phyloP scores from a whole-genome alignment of 1,140 invertebrate genomes.

The Helicoverpa zea region DNA sequence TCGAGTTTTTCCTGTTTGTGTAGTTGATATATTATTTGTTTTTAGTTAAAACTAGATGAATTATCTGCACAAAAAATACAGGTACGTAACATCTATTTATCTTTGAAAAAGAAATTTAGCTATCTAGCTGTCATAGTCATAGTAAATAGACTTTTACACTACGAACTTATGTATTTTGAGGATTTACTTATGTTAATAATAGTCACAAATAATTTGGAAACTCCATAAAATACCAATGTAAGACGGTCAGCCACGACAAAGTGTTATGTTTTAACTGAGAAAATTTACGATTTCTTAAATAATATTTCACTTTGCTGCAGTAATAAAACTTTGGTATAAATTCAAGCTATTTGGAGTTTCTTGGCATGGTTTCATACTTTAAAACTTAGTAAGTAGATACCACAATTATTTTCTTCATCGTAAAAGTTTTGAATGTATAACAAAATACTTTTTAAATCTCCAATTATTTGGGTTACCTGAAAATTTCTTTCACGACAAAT shows the following conservation, averaged over 20 bases:
- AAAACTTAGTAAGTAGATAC: not conserved
- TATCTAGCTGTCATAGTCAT: too few relatives aligned
- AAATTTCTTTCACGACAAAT: not conserved
- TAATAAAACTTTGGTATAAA: conserved; percentile 6
- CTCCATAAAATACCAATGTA: too few relatives aligned
- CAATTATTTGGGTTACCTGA: not conserved
- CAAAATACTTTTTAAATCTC: not conserved
- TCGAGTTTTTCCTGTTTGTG: too few relatives aligned
- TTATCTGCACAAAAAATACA: too few relatives aligned
- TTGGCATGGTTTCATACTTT: not conserved
- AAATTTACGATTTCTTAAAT: not conserved
- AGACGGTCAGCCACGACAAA: not conserved
- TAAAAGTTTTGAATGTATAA: not conserved
- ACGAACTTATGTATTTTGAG: too few relatives aligned
- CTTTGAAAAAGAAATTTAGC: too few relatives aligned
- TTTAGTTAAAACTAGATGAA: too few relatives aligned
- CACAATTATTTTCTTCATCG: not conserved
- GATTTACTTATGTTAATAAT: too few relatives aligned
- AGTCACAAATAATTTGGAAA: too few relatives aligned
- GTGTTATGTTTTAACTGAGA: not conserved
- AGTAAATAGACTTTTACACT: too few relatives aligned
- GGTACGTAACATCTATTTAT: too few relatives aligned
- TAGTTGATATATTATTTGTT: too few relatives aligned
- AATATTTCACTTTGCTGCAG: not conserved
- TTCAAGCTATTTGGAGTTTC: not conserved